Evolutionary conservation across 64 coral and sea anemone species (phyloP).

Genomic region (Montipora cactus): DNA sequence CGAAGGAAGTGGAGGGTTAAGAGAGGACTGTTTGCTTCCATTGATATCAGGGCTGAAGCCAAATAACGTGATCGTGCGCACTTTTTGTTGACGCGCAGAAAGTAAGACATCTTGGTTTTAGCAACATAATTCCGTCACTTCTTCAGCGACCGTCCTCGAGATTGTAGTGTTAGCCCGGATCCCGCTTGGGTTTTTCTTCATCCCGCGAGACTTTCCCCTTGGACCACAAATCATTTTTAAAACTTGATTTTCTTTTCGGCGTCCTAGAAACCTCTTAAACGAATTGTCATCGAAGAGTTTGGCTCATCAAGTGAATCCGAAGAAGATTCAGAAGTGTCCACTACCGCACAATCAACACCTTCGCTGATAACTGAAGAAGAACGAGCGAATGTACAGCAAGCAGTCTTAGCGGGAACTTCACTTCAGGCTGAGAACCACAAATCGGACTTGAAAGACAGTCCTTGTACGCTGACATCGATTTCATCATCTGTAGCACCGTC

Average conservation of each 20-base stretch:
- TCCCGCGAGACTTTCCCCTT: background rate
- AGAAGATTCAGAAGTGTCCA: slow-evolving; percentile 16
- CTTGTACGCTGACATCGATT: background rate
- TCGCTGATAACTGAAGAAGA: slow-evolving; percentile 1
- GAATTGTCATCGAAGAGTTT: slow-evolving; percentile 77
- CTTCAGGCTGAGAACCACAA: background rate
- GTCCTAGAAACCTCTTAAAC: slow-evolving; percentile 68
- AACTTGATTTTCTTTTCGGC: background rate
- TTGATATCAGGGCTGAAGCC: no score
- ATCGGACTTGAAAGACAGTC: background rate
- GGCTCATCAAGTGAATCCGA: slow-evolving; percentile 61
- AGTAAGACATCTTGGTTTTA: no score
- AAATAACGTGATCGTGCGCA: no score
- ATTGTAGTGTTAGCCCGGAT: background rate
- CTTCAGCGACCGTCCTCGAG: no score
- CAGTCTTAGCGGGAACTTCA: background rate
- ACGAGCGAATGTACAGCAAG: background rate
- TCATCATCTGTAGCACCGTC: background rate
- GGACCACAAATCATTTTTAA: background rate
- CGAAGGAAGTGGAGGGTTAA: no score
- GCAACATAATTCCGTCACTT: no score
- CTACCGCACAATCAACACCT: background rate
- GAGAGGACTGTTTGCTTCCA: no score
- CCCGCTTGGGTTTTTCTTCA: background rate
- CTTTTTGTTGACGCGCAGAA: no score